These are phyloP conservation scores for Epinephelus fuscoguttatus DNA, from an alignment of 2,113 vertebrate species.

Conservation along the genomic window DNA sequence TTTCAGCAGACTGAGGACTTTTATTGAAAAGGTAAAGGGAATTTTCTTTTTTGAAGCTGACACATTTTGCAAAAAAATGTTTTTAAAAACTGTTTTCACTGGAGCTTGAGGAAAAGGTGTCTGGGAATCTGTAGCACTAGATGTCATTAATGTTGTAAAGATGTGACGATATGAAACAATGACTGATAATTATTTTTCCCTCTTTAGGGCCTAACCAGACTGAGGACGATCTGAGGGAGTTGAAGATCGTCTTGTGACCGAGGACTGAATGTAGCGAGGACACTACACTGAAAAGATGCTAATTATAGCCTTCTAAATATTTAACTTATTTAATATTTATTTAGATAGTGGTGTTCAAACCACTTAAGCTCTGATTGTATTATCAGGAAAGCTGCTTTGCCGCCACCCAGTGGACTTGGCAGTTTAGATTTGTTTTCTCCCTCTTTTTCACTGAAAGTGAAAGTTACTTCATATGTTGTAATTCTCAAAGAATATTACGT, in stretches of 20 bases:
- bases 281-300: slow-evolving; percentile 74
- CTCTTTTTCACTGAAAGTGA: slow-evolving; percentile 41
- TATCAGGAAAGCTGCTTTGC: slow-evolving; percentile 62
- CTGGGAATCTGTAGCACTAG: neutral
- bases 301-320: slow-evolving; percentile 57
- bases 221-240: slow-evolving; percentile 3
- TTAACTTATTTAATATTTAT: slow-evolving; percentile 82
- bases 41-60: neutral
- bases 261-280: slow-evolving; percentile 61
- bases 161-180: neutral
- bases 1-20: slow-evolving; percentile 56
- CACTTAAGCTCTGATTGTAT: slow-evolving; percentile 37
- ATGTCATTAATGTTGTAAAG: neutral
- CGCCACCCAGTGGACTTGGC: slow-evolving; percentile 67
- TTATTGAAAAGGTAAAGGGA: slow-evolving; percentile 74
- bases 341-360: slow-evolving; percentile 28
- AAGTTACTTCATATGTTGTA: slow-evolving; percentile 54
- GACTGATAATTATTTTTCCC: neutral
- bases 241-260: slow-evolving; percentile 3
- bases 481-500: slow-evolving; percentile 69
- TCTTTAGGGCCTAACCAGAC: slow-evolving; percentile 46
- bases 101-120: neutral
- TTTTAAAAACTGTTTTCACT: neutral
- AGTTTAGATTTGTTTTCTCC: neutral
- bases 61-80: neutral